Evolutionary conservation across 2,797 vertebrate species (phyloP).

Genomic region (Anableps anableps): DNA sequence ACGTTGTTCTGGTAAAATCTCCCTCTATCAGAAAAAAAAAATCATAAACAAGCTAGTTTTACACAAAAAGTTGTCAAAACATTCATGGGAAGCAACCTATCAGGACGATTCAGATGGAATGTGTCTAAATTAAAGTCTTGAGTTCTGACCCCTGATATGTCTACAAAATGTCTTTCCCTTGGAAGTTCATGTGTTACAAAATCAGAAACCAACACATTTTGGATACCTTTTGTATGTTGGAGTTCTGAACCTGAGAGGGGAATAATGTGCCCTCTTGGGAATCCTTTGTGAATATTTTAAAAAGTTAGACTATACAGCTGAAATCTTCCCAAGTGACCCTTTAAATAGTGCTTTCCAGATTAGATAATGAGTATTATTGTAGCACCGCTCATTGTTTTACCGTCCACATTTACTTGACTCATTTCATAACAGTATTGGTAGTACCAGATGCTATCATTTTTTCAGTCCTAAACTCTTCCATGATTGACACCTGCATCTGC

Average conservation of each 20-base stretch:
- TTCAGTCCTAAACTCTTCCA: neutral
- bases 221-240: neutral
- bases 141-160: no score
- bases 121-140: no score
- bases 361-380: neutral
- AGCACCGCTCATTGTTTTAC: neutral
- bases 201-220: neutral
- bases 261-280: neutral
- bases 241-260: neutral
- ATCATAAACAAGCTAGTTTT: no score
- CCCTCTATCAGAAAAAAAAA: no score
- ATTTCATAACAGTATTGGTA: neutral
- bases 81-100: no score
- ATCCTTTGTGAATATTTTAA: neutral
- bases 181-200: neutral
- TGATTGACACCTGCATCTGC: slow-evolving; percentile 73
- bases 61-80: no score
- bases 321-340: neutral
- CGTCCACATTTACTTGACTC: neutral
- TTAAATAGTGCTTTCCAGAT: neutral
- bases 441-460: slow-evolving; percentile 16
- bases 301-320: neutral
- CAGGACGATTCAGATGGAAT: no score
- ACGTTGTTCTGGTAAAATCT: no score
- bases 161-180: neutral